Evolutionary conservation across 2,113 vertebrate species (phyloP).

Genomic region (Stictonetta naevosa): DNA sequence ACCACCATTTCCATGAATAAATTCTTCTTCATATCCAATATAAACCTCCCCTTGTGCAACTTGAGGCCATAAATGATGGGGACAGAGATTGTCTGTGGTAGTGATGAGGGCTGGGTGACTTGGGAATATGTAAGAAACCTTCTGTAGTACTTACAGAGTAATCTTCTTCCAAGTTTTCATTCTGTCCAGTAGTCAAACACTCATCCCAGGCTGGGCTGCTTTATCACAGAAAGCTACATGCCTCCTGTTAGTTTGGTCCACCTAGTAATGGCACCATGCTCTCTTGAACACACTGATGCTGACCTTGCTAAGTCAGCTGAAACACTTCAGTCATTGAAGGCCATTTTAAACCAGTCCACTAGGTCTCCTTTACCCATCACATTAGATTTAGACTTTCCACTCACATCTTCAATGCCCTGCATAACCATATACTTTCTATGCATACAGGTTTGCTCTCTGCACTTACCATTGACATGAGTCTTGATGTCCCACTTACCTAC

Average conservation of each 20-base stretch:
- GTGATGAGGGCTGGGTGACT: background rate
- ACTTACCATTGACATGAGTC: background rate
- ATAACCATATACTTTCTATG: background rate
- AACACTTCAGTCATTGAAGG: background rate
- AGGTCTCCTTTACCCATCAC: background rate
- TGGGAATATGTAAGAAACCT: background rate
- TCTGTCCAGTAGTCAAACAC: background rate
- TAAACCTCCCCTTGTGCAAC: background rate
- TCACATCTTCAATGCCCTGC: background rate
- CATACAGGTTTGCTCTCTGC: background rate
- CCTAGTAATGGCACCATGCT: background rate
- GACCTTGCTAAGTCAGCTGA: background rate
- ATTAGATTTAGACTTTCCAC: constrained; percentile 1
- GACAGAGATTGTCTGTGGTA: background rate
- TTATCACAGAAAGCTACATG: background rate
- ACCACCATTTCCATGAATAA: background rate
- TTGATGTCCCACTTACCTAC: background rate
- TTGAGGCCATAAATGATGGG: background rate
- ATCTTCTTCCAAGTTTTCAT: background rate
- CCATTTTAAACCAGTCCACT: background rate
- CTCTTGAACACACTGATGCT: background rate
- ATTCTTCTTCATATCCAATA: background rate
- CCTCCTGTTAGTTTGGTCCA: background rate
- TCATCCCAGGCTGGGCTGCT: background rate
- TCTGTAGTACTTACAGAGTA: background rate